Conservation (phyloP, 1,140 invertebrate species). For the Colletes gigas region DNA sequence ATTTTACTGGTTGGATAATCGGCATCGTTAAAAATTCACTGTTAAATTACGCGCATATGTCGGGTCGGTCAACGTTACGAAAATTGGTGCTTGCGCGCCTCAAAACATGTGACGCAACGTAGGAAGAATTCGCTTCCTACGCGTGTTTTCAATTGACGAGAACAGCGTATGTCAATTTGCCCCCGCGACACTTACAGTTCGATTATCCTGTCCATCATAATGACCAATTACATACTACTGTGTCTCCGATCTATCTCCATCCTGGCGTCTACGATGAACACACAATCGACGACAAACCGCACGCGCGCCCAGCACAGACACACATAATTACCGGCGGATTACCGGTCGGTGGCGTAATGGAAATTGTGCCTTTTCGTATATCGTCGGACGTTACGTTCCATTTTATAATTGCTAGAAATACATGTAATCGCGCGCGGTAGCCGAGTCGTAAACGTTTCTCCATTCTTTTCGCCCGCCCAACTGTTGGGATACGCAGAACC, state of each 20-base stretch:
- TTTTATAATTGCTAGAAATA: constrained; percentile 51
- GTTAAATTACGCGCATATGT: not conserved
- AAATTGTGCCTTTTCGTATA: constrained; percentile 60
- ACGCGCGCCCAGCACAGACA: constrained; percentile 44
- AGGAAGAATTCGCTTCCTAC: too few relatives aligned
- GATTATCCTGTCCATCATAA: constrained; percentile 58
- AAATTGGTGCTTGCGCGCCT: too few relatives aligned
- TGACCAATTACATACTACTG: constrained; percentile 56
- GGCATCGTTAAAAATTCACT: not conserved
- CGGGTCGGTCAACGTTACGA: too few relatives aligned
- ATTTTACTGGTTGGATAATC: not conserved
- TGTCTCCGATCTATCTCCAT: constrained; percentile 37
- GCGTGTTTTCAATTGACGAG: constrained; percentile 14
- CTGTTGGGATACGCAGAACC: not conserved
- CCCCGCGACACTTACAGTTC: constrained; percentile 54
- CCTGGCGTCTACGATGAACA: constrained; percentile 23
- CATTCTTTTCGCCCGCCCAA: not conserved
- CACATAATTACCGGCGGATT: constrained; percentile 59
- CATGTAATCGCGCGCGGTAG: constrained; percentile 52
- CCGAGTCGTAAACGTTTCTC: constrained; percentile 17
- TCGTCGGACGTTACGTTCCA: constrained; percentile 21
- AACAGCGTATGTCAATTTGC: constrained; percentile 50
- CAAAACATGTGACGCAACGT: too few relatives aligned
- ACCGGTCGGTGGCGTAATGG: constrained; percentile 41
- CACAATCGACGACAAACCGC: constrained; percentile 40